Evolutionary conservation across 2,797 vertebrate genomes (phyloP), one percentile per base, ranked within the genome.

Genomic region (Alectoris magna): DNA sequence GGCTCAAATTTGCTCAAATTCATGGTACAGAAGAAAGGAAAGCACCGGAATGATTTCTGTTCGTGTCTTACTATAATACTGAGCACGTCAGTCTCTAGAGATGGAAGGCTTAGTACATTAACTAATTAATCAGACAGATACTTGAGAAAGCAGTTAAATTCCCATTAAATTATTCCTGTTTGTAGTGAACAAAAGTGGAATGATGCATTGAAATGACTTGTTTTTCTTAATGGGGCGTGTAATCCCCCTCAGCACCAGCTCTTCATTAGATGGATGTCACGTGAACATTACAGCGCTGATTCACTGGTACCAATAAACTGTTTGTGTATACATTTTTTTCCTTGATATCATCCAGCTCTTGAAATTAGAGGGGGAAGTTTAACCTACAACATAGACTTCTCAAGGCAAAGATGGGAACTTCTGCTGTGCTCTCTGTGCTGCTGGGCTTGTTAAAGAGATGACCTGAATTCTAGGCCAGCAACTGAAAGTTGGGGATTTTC

Each of bases 61-160:
- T 84, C 8, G 3, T 55, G 2, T 44, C 49, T 87, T 81, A 44
- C 29, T 24, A 0, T 23, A 7, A 24, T 64, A 1, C 24, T 64
- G 43, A 79, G 46, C 26, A 22, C 2, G 1, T 27, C 17, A 71
- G 10, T 24, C 41, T 79, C 58, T 69, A 59, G 69, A 59, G 43
- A 26, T 78, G 56, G 53, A 86, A 67, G 36, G 36, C 7, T 75
- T 73, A 41, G 21, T 49, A 24, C 1, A 0, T 59, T 72, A 69
- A 55, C 9, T 83, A n/a, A 62, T 36, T 62, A 55, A 79, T 53
- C 21, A 46, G 84, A 58, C 11, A 71, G 56, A 63, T 80, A 58
- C n/a, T 78, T 92, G 75, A 79, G 67, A 90, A 87, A 79, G 39
- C 43, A 53, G 36, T 90, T 93, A 19, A 26, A 24, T 64, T 58